Base-by-base conservation (phyloP, 2,888 invertebrate species). In the Junonia oenone region DNA sequence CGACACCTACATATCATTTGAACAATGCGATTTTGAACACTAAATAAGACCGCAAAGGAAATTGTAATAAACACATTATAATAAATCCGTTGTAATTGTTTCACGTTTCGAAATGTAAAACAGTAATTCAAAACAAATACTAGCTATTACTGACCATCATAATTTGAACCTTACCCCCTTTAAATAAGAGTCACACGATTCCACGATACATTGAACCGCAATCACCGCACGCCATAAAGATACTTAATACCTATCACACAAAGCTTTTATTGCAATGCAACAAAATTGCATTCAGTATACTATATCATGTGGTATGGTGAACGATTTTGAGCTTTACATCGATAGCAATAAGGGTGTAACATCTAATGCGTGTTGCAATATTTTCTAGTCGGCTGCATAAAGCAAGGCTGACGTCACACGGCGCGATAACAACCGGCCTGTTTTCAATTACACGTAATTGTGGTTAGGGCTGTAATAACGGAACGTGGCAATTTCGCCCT, bases 371-470 rank as follows among this genome's bases (percentile, higher is more conserved):
- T 29, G 49, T 53, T 45, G 49, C 49, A 51, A 51, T 56, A 55
- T 51, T 60, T 48, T 45, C 55, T 52, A 46, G 51, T 35, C 40
- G 49, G 55, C 55, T 62, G 61, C 62, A 63, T 63, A 62, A 62
- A 64, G 51, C 59, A 56, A 55, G 55, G 40, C 61, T 73, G 73
- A 75, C 79, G 76, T 80, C 79, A 78, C 71, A 68, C 65, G 63
- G 66, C 60, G 68, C 63, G 67, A 69, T 81, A 83, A 83, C 80
- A 72, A 79, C 78, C 77, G 75, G 81, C 81, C 76, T 68, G 78
- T 82, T 85, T 88, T 88, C 88, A 88, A 89, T 89, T 88, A 85
- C 86, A 75, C 64, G 76, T 86, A 85, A 88, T 86, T 84, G 83
- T 77, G 79, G 78, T 76, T 69, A 71, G 75, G 75, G 76, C 82